A percentile compares a stretch with the other conserved stretches of the same genome.
Evolutionary conservation across 2,797 vertebrate species (phyloP).

Genomic region (Rhadinocentrus ornatus): DNA sequence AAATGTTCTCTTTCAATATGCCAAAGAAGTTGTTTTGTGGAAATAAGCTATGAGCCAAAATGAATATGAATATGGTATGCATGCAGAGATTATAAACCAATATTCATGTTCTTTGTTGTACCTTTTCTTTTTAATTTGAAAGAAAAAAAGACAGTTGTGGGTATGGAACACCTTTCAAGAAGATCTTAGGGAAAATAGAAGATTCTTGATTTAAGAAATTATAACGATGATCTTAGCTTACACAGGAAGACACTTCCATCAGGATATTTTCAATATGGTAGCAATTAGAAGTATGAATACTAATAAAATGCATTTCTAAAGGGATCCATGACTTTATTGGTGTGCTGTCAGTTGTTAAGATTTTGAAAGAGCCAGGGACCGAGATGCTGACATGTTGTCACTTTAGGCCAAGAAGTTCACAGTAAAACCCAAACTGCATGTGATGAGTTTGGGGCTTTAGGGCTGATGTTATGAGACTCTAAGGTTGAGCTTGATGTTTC

Average conservation of each 20-base stretch:
- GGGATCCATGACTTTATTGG: conserved; percentile 30
- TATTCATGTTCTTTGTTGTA: conserved; percentile 46
- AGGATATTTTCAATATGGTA: conserved; percentile 31
- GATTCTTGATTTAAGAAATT: conserved; percentile 41
- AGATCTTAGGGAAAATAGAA: conserved; percentile 29
- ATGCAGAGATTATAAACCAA: conserved; percentile 54
- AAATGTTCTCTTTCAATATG: conserved; percentile 72
- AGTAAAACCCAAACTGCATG: conserved; percentile 37
- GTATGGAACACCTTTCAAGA: conserved; percentile 12
- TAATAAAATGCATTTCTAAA: conserved; percentile 29
- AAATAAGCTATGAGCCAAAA: conserved; percentile 62
- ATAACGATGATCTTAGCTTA: conserved; percentile 27
- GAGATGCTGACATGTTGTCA: conserved; percentile 39
- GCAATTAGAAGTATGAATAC: conserved; percentile 40
- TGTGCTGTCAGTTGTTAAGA: conserved; percentile 37
- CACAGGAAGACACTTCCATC: conserved; percentile 29
- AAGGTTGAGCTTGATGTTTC: conserved; percentile 47
- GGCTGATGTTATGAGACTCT: conserved; percentile 51
- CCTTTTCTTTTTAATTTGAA: neutral
- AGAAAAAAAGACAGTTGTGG: neutral
- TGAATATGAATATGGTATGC: conserved; percentile 70
- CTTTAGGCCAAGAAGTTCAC: conserved; percentile 42
- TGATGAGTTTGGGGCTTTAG: conserved; percentile 71
- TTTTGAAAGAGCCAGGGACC: conserved; percentile 43
- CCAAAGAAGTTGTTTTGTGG: conserved; percentile 58